Evolutionary conservation across 2,797 vertebrate genomes (phyloP).

Genomic region (Sebastes reedi): DNA sequence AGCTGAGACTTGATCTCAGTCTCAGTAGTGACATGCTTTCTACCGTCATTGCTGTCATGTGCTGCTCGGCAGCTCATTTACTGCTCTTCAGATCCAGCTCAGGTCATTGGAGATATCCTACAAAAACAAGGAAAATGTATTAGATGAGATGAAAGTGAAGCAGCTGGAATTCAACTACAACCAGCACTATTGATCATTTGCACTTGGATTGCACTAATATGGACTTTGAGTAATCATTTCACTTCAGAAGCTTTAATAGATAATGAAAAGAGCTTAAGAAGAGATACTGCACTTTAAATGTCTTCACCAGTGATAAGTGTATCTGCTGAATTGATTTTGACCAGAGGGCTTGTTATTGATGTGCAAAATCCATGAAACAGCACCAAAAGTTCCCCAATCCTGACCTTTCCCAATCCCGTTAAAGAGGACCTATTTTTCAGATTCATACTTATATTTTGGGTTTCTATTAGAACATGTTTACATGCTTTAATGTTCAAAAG

Average conservation of each 20-base stretch:
- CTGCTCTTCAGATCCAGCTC: not conserved
- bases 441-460: no score
- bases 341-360: not conserved
- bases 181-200: constrained; percentile 3
- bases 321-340: not conserved
- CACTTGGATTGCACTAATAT: not conserved
- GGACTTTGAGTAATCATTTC: constrained; percentile 44
- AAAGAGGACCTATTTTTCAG: no score
- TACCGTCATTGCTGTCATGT: constrained; percentile 36
- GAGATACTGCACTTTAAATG: not conserved
- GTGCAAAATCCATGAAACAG: not conserved
- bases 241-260: not conserved
- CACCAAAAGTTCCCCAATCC: not conserved
- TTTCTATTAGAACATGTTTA: no score
- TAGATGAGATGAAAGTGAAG: not conserved
- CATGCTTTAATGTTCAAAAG: no score
- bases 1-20: constrained; percentile 57
- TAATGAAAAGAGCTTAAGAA: not conserved
- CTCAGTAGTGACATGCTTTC: not conserved
- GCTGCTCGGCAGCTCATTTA: not conserved
- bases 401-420: no score
- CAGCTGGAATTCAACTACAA: not conserved
- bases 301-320: not conserved
- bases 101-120: not conserved
- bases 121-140: not conserved